Base-by-base conservation (phyloP, 2,888 invertebrate genomes). In the Strigamia crassipes region DNA sequence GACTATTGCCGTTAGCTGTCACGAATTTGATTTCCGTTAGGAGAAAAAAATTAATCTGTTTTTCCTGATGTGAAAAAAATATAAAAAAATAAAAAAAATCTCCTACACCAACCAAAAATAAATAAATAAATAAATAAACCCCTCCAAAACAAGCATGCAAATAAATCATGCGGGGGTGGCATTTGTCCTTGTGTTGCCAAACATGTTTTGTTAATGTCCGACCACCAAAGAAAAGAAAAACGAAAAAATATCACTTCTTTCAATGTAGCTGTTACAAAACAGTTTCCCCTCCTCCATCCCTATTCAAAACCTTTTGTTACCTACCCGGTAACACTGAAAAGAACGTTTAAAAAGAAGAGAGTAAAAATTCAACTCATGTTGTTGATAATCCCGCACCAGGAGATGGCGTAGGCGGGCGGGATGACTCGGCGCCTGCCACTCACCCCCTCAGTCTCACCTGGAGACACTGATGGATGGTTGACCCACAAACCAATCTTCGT, bases 351-450 rank as follows among this genome's bases (percentile, higher is more conserved):
- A 56, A 56, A 56, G 46, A 46, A 46, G n/a, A 46, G n/a, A 46
- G 46, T 18, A 38, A 9, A 56, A 56, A 18, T 56, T 56, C 56
- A 56, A 56, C 56, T 56, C 56, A 56, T 56, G 56, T 56, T 56
- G 56, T 18, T 56, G 56, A 15, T 56, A 56, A 56, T 56, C 56
- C 56, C 56, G 56, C 56, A 56, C 56, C 56, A 18, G 56, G 56
- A 56, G 56, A 56, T 56, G 56, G 56, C 56, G 56, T 56, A 56
- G 56, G 56, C 56, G 56, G 56, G 56, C 56, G 56, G 56, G 56
- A 56, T 56, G 56, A 56, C 56, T 56, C 56, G 56, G 56, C 56
- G 56, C 46, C 56, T 56, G 56, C 56, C 56, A 56, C 56, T 56
- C 56, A 56, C 56, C 56, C 56, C 56, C 56, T 56, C 56, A 56